Evolutionary conservation across 2,888 invertebrate genomes (phyloP), one percentile per base, ranked within the genome.

Genomic region (Chalcis sispes): DNA sequence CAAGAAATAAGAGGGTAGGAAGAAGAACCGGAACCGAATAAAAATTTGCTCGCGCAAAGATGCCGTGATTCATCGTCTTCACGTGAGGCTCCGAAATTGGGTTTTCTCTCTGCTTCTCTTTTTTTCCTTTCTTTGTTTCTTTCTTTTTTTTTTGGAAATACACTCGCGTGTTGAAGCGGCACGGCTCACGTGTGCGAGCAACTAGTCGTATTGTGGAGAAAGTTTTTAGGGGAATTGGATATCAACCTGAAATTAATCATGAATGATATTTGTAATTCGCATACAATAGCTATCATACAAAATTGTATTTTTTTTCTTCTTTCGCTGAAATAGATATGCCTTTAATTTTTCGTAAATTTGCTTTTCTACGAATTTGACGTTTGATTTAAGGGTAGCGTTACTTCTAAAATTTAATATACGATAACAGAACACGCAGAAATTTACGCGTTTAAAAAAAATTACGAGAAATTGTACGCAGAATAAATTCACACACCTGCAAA

Each of bases 51-150:
- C 10, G 23, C 7, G 7, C 23, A 20, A 4, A 20, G 1, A 29
- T 25, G 18, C 18, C 32, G 61, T 75, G 75, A 75, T 71, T 75
- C 75, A 66, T 61, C n/a, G 20, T 46, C 29, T 67, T 61, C 67
- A 67, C 67, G n/a, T n/a, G n/a, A n/a, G n/a, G 73, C 73, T n/a
- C 8, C 32, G 52, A 74, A 74, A 61, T 54, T n/a, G n/a, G 36
- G 29, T 13, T 46, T 15, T 56, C 32, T 46, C 10, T 18, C 23
- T 50, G 2, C 20, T 50, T 18, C 10, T 50, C 20, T 15, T 36
- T 36, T 36, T 20, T 50, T 50, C 20, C 23, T 50, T 23, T 25
- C 18, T 18, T 25, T 25, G n/a, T 7, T 10, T 36, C 36, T 7
- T 10, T 4, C 10, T 4, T 36, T 36, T 36, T 36, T 4, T 36